Conservation (phyloP, 2,797 vertebrate species). For the Pangasius krempfi region DNA sequence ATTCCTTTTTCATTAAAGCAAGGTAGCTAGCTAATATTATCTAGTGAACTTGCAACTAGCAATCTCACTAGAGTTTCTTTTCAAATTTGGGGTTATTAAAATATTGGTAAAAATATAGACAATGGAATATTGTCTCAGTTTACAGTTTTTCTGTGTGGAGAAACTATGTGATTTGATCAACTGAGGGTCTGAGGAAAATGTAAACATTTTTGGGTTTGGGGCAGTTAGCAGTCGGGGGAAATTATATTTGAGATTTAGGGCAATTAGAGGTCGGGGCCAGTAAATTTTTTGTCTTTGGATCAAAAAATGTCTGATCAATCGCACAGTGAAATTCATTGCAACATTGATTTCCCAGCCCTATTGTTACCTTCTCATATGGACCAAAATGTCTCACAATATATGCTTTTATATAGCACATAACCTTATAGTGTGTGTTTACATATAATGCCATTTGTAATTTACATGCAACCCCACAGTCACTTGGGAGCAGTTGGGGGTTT, state of each 20-base stretch:
- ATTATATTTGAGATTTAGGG: neutral
- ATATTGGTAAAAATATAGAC: neutral
- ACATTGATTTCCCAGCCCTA: neutral
- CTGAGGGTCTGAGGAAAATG: neutral
- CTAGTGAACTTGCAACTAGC: neutral
- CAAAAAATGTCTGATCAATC: neutral
- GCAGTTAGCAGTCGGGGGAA: neutral
- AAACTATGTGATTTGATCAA: neutral
- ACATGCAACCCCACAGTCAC: neutral
- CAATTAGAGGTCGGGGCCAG: neutral
- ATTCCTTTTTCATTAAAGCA: constrained; percentile 18
- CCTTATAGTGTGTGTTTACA: neutral
- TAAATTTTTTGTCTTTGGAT: neutral
- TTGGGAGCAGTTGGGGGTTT: too few species aligned
- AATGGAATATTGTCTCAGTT: neutral
- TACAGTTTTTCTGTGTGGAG: neutral
- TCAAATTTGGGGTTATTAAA: too few species aligned
- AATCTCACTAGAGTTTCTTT: neutral
- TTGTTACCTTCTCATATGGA: neutral
- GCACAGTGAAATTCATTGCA: neutral
- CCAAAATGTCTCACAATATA: neutral
- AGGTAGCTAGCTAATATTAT: neutral
- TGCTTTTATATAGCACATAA: neutral
- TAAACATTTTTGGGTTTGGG: neutral
- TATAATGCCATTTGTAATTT: neutral